phyloP scores from a whole-genome alignment of 2,888 invertebrate genomes.

The Dicranocentrus wangi region DNA sequence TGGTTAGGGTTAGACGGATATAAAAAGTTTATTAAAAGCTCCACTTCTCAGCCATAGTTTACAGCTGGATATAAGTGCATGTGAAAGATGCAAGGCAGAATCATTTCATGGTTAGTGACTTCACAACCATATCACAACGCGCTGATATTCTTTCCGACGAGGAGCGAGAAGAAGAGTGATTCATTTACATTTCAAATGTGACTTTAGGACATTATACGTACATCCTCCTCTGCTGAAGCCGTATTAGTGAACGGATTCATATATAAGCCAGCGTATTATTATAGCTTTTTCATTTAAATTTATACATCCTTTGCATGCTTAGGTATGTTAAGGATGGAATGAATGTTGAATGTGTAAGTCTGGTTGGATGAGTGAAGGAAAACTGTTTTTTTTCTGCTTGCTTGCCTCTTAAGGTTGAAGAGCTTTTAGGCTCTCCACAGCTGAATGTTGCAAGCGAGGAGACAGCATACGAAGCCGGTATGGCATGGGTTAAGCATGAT shows the following conservation, averaged over 20 bases:
- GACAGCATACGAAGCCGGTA: slow-evolving; percentile 80
- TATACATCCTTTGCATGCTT: no score
- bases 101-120: slow-evolving; percentile 17
- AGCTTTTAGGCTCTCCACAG: slow-evolving; percentile 81
- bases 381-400: slow-evolving; percentile 18
- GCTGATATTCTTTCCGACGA: background rate
- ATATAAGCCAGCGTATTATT: background rate
- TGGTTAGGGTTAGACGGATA: no score
- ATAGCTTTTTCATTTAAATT: background rate
- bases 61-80: background rate
- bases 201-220: background rate
- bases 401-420: slow-evolving; percentile 77
- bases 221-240: no score
- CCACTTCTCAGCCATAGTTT: no score
- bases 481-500: slow-evolving; percentile 82
- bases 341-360: no score
- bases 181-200: slow-evolving; percentile 39
- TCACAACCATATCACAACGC: no score
- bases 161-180: background rate
- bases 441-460: slow-evolving; percentile 82
- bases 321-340: no score
- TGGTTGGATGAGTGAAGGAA: slow-evolving; percentile 18
- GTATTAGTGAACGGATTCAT: background rate
- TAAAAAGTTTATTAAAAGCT: no score
- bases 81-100: background rate